Base-by-base conservation (phyloP, 2,888 invertebrate species). In the Choreutis nemorana region DNA sequence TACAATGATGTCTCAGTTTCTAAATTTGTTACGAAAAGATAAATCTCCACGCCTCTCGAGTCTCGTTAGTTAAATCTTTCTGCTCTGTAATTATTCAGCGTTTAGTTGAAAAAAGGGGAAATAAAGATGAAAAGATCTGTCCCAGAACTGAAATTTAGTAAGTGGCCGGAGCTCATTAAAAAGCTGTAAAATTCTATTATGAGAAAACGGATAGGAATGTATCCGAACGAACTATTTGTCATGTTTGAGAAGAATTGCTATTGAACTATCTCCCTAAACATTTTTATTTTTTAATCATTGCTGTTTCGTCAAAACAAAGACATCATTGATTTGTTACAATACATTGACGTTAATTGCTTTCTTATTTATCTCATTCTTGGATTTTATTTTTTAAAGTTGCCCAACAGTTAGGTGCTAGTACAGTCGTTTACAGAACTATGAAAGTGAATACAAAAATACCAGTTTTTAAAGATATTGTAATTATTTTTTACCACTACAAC, bases 21-120 rank as follows among this genome's bases (percentile, higher is more conserved):
- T 73, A 77, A 73, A 75, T 77, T 65, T 59, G 71, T 68, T 70
- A 59, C 64, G 67, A 68, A 68, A 67, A 70, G 71, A 77, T 75
- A 77, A 73, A 77, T 77, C 70, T 67, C 55, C 52, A 41, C 56
- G 57, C 65, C 65, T 63, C 66, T 55, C 57, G 52, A 50, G 50
- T 61, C 72, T 73, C 70, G 73, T 73, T 75, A 71, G 66, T 55
- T 72, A 72, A 70, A 68, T 70, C 63, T 67, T 59, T 70, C 68
- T 56, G 61, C 59, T 55, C 55, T 44, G 57, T 67, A 68, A 75
- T 75, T 72, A 75, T 64, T 72, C 67, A 72, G 55, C 51, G 50
- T n/a, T n/a, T n/a, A n/a, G 35, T 42, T 43, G 42, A 42, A 50
- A 44, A 46, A 59, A 44, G 50, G 44, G 43, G 43, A 57, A 49